Base-by-base conservation (phyloP, 2,113 vertebrate species). In the Xyliphius kryptos region DNA sequence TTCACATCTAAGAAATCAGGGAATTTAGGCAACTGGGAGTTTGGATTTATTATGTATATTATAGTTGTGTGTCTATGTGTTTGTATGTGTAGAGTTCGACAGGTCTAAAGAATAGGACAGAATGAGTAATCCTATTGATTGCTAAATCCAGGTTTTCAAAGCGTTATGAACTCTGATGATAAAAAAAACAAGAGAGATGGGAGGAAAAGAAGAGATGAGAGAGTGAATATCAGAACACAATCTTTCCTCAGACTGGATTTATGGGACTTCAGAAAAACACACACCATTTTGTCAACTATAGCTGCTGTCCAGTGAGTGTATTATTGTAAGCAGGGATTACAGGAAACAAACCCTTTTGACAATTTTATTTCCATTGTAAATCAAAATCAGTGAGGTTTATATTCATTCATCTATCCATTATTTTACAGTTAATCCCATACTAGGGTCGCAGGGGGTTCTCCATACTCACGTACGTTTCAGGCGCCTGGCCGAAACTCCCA, bases 41-140 rank as follows among this genome's bases (percentile, higher is more conserved):
- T n/a, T n/a, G n/a, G n/a, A n/a, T n/a, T n/a, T n/a, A n/a, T n/a
- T n/a, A n/a, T n/a, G n/a, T n/a, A n/a, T n/a, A n/a, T n/a, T n/a
- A n/a, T n/a, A n/a, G n/a, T n/a, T n/a, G n/a, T n/a, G n/a, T n/a
- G n/a, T n/a, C n/a, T n/a, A n/a, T n/a, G n/a, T n/a, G n/a, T n/a
- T n/a, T n/a, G 63, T 47, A 74, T 47, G 46, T 47, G 46, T 47
- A 47, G 46, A n/a, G 14, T n/a, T 2, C 15, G 46, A 37, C 8
- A 55, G 26, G 51, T 46, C 15, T 55, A 15, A 21, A 16, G 66
- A 67, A 70, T 59, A 67, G 54, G 67, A 68, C 58, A 70, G 71
- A 77, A 68, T 68, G 58, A 72, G 69, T 55, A 71, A 56, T 78
- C 22, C 40, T 76, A 83, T 81, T 79, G 80, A 83, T 84, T 69